These are phyloP conservation scores for Drosophila ficusphila DNA, from an alignment of 1,140 invertebrate genomes.

Conservation along the genomic window DNA sequence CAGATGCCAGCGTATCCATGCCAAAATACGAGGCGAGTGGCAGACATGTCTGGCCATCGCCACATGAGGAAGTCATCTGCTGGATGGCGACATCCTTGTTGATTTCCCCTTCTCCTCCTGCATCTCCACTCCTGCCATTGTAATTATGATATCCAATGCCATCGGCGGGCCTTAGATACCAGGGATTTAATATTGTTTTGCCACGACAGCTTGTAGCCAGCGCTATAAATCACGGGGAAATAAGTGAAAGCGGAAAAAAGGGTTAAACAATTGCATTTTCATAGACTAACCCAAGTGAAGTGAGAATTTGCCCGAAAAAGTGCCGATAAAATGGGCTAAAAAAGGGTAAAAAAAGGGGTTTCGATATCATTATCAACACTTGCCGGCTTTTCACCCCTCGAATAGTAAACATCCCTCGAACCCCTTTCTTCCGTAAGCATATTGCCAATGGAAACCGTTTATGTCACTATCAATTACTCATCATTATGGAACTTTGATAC, in stretches of 20 bases:
- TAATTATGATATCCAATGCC: constrained; percentile 73
- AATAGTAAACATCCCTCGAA: constrained; percentile 19
- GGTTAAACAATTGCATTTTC: constrained; percentile 67
- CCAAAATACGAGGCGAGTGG: constrained; percentile 66
- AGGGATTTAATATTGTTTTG: constrained; percentile 70
- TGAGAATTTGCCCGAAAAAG: constrained; percentile 63
- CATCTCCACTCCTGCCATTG: constrained; percentile 29
- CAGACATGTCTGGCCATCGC: constrained; percentile 63
- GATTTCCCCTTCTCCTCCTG: no score
- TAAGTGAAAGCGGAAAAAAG: constrained; percentile 1
- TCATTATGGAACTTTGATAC: constrained; percentile 66
- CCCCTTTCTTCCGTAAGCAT: constrained; percentile 25
- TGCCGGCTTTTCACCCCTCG: constrained; percentile 42
- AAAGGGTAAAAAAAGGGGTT: constrained; percentile 22
- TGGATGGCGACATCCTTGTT: constrained; percentile 41
- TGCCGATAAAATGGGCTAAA: constrained; percentile 26
- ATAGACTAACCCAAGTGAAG: constrained; percentile 67
- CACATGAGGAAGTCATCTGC: constrained; percentile 41
- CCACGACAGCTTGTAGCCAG: constrained; percentile 66
- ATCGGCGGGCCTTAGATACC: constrained; percentile 67
- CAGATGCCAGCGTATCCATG: constrained; percentile 55
- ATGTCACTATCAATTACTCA: constrained; percentile 83
- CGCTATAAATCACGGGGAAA: constrained; percentile 65
- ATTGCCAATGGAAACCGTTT: constrained; percentile 53
- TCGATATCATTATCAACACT: constrained; percentile 71